A percentile compares a stretch with the other conserved stretches of the same genome.
phyloP scores from a whole-genome alignment of 2,888 invertebrate genomes.

The Chrysodeixis includens region DNA sequence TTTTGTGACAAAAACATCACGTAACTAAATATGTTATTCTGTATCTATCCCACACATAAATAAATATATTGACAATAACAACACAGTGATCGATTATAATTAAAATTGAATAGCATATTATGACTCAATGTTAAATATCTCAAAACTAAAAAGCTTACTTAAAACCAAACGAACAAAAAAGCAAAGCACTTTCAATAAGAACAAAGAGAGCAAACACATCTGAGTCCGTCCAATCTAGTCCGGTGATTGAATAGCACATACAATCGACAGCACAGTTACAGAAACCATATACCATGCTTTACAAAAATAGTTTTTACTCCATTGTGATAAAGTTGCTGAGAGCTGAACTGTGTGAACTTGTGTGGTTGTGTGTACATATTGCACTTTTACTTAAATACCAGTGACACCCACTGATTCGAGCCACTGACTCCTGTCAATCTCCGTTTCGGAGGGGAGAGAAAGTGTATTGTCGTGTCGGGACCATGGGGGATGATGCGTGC shows the following conservation, averaged over 20 bases:
- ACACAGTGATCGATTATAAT: not conserved
- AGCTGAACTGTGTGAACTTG: slow-evolving; percentile 1
- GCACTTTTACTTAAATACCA: slow-evolving; percentile 52
- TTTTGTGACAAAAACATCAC: not conserved
- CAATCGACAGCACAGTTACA: not conserved
- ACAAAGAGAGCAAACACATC: slow-evolving; percentile 12
- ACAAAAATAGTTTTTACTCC: not conserved
- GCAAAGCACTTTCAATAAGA: slow-evolving; percentile 21
- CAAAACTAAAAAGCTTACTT: not conserved
- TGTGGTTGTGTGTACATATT: slow-evolving; percentile 14
- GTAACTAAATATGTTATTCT: too few relatives aligned
- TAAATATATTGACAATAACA: not conserved
- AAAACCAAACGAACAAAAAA: not conserved
- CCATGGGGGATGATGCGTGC: slow-evolving; percentile 49
- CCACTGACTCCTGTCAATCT: slow-evolving; percentile 66
- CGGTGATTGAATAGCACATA: slow-evolving; percentile 41
- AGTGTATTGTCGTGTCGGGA: slow-evolving; percentile 77
- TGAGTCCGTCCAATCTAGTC: slow-evolving; percentile 12
- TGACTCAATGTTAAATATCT: not conserved
- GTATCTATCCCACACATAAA: not conserved
- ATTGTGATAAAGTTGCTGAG: not conserved
- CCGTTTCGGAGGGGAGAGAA: slow-evolving; percentile 61
- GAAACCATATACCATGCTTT: not conserved
- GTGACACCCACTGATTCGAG: slow-evolving; percentile 48
- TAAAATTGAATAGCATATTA: not conserved